Evolutionary conservation across 2,888 invertebrate species (phyloP).

Genomic region (Protula sp.): DNA sequence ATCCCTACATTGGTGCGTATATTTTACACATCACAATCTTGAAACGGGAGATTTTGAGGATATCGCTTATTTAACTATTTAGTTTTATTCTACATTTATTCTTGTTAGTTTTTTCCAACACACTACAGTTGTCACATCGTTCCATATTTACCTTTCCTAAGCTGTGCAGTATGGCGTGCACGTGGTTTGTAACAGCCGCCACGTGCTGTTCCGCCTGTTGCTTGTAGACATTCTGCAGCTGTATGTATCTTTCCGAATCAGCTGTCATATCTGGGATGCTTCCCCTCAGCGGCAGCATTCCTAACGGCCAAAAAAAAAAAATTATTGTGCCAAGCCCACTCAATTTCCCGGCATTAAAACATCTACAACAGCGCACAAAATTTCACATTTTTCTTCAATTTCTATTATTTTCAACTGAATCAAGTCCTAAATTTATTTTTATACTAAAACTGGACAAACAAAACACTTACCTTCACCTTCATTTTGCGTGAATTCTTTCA

Average conservation of each 20-base stretch:
- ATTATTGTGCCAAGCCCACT: neutral
- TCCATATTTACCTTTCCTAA: constrained; percentile 62
- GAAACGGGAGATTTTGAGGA: too few relatives aligned
- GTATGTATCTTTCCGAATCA: constrained; percentile 83
- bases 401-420: too few relatives aligned
- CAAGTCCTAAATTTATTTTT: too few relatives aligned
- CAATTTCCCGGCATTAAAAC: neutral
- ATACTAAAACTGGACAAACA: too few relatives aligned
- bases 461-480: constrained; percentile 67
- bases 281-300: constrained; percentile 74
- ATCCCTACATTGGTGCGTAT: too few relatives aligned
- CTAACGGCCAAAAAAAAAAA: constrained; percentile 22
- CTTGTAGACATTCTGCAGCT: constrained; percentile 77
- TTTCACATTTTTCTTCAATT: neutral
- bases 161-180: constrained; percentile 72
- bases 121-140: too few relatives aligned
- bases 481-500: constrained; percentile 77
- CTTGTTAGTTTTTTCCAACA: too few relatives aligned
- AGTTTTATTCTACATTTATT: too few relatives aligned
- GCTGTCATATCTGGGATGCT: constrained; percentile 94
- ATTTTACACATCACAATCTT: too few relatives aligned
- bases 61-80: too few relatives aligned
- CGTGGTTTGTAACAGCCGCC: constrained; percentile 73
- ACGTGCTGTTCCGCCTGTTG: constrained; percentile 77
- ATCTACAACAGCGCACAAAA: neutral